Evolutionary conservation across 2,113 vertebrate species (phyloP), one percentile per base, ranked within the genome.

Genomic region (Phylloscopus trochiloides): DNA sequence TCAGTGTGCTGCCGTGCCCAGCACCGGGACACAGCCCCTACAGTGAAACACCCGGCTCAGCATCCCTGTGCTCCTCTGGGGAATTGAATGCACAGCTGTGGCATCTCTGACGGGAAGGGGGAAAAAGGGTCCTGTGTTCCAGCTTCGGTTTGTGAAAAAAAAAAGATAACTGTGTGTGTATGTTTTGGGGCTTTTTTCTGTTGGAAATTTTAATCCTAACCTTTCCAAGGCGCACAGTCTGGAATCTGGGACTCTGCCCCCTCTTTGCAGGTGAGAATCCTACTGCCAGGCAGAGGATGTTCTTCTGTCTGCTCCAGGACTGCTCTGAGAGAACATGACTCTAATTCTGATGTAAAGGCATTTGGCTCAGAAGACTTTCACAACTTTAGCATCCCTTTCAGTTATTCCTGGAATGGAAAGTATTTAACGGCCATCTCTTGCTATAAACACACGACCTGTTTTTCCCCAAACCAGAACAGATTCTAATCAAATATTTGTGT

Each of bases 361-460:
- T 89, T 86, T 83, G 52, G 18, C 57, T 88, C 40, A 52, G 40
- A 55, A 67, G 36, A 12, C 19, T 71, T 84, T 13, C 5, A 5
- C 0, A 0, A 38, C 36, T 94, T 61, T 57, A 87, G 84, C 20
- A 72, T 62, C n/a, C 32, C 32, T 75, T 81, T 91, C 45, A 61
- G 52, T 91, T 85, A 34, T 26, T 89, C 21, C 54, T 87, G 84
- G 89, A 92, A 94, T 89, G 86, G 55, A 68, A 87, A 87, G 50
- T 68, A 79, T 90, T 95, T 89, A 47, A 36, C 74, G 15, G 34
- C 72, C 14, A 25, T 86, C 59, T 74, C 26, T 88, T 48, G 42
- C 54, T 92, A 42, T 92, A 89, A 94, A 91, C 77, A 91, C 50
- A 22, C 38, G 85, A 82, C 42, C 73, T 87, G 66, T 57, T 95